These are phyloP conservation scores for Diadophis punctatus DNA, from an alignment of 2,113 vertebrate genomes.

Conservation along the genomic window DNA sequence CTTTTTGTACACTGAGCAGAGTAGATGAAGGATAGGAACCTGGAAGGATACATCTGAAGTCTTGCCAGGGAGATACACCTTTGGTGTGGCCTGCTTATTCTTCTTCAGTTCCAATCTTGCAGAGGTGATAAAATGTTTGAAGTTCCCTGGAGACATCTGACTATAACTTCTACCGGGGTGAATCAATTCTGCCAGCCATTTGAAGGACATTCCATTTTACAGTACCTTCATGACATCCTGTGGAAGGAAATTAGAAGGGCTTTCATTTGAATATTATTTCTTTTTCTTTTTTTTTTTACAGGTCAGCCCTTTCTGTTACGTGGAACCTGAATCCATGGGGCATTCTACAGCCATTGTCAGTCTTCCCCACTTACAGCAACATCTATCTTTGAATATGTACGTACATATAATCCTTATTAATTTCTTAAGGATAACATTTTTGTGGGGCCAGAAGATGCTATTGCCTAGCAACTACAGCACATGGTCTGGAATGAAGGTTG, in stretches of 20 bases:
- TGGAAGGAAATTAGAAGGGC: background rate
- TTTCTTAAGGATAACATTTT: background rate
- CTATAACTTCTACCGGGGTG: background rate
- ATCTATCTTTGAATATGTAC: conserved; percentile 67
- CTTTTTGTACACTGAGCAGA: background rate
- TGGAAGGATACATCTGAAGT: background rate
- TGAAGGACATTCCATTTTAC: background rate
- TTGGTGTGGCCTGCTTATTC: background rate
- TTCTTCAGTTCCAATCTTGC: background rate
- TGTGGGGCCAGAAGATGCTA: background rate
- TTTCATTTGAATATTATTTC: background rate
- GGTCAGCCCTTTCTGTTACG: conserved; percentile 63
- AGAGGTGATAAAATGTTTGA: background rate
- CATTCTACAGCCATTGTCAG: conserved; percentile 61
- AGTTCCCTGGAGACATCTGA: background rate
- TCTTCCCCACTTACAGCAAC: conserved; percentile 70
- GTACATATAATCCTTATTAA: conserved; percentile 40
- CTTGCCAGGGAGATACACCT: background rate
- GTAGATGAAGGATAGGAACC: background rate
- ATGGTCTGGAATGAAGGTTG: background rate
- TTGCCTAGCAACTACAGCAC: conserved; percentile 7
- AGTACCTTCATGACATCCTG: background rate
- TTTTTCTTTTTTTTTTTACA: conserved; percentile 32
- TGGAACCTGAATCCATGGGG: conserved; percentile 48
- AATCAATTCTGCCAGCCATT: background rate